Evolutionary conservation across 2,797 vertebrate species (phyloP), one percentile per base, ranked within the genome.

Genomic region (Acipenser ruthenus): DNA sequence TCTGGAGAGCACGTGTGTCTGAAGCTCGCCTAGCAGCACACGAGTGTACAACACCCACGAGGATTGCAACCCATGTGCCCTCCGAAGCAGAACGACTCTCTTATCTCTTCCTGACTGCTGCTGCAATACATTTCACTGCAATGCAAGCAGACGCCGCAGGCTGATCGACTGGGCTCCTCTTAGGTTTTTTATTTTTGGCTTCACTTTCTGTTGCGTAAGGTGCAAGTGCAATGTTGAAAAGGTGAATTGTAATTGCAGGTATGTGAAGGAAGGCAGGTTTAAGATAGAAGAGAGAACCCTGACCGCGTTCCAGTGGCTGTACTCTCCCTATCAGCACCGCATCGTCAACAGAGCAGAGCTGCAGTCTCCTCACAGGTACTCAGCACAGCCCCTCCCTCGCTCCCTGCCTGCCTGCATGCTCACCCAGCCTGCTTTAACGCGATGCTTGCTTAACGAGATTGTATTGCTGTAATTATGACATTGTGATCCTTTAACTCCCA

Each of bases 261-360:
- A 89, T 0, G 77, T 90, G 69, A 74, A 79, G 53, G 87, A 88
- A 48, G 88, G 88, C 11, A 77, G 81, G 4, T 90, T 89, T 64
- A 84, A 83, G 59, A 79, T 90, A 0, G 88, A 90, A 76, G 87
- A 89, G 81, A 80, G 87, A 72, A 90, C 88, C 0, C 77, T 89
- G 73, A 84, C 82, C 0, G 87, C 88, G 3, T 88, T 88, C 75
- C 87, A 88, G 64, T 90, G 88, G 88, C 79, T 90, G 12, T 79
- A 88, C 68, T 84, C 83, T 0, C 87, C 86, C 0, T 83, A 86
- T 8, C 88, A 88, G 69, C 84, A 87, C 64, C 82, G 76, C 72
- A 87, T 89, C 0, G 67, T 86, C 71, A 84, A 83, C 78, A 69
- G 86, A 2, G 80, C 80, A 0, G 86, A 87, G 63, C 78, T 85